Conservation (phyloP, 2,888 invertebrate species). For the Calameuta filiformis region DNA sequence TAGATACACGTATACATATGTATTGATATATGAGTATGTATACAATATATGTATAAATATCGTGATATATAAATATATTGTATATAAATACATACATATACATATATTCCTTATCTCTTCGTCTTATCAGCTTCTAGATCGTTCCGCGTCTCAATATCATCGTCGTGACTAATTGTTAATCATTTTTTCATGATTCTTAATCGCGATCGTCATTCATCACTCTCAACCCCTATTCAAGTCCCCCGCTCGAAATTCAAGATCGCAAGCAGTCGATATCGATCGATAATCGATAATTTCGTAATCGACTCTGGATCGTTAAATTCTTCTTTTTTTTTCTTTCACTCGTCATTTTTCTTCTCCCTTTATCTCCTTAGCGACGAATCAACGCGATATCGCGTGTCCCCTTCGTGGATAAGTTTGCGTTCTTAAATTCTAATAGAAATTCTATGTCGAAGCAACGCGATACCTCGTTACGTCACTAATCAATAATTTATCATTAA, state of each 20-base stretch:
- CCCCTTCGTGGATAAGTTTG: not conserved
- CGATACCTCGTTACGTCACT: not conserved
- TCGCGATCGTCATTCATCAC: too few species aligned
- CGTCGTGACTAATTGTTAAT: too few species aligned
- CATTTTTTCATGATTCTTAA: not conserved
- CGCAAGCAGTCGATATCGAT: not conserved
- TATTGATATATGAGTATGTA: constrained; percentile 7
- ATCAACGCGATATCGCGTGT: not conserved
- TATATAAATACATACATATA: constrained; percentile 10
- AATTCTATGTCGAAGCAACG: not conserved
- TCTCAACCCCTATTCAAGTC: too few species aligned
- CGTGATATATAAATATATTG: constrained; percentile 1
- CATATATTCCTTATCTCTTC: not conserved
- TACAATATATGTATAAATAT: constrained; percentile 3
- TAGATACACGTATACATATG: constrained; percentile 3
- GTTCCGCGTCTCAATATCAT: too few species aligned
- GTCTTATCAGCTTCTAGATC: too few species aligned
- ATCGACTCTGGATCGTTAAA: constrained; percentile 3
- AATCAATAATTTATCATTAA: constrained; percentile 17
- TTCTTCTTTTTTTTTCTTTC: not conserved
- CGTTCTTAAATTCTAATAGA: not conserved
- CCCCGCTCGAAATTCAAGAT: not conserved
- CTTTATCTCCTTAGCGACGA: not conserved
- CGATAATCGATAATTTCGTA: not conserved
- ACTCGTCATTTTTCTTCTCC: not conserved